A percentile compares a stretch with the other conserved stretches of the same genome.
These are phyloP conservation scores for Oscheius sp. DNA, from an alignment of 1,140 invertebrate genomes.

Conservation along the genomic window DNA sequence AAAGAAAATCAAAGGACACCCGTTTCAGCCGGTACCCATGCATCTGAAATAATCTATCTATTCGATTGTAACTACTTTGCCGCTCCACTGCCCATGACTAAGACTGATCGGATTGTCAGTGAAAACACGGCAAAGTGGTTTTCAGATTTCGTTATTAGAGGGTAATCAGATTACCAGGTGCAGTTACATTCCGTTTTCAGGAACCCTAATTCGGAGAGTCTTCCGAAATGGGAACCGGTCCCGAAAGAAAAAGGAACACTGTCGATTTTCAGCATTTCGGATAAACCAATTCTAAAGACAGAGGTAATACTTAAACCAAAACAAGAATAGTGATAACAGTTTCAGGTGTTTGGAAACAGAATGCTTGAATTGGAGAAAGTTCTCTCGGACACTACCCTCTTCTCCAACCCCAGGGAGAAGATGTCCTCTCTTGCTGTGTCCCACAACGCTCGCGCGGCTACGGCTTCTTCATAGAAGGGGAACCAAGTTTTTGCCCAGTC, in stretches of 20 bases:
- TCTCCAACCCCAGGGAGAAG: no score
- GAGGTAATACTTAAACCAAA: not conserved
- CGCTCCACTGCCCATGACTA: not conserved
- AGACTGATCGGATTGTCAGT: slow-evolving; percentile 1
- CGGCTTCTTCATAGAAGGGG: no score
- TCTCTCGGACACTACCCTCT: not conserved
- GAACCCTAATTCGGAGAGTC: not conserved
- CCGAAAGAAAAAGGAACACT: not conserved
- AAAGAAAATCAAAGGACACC: not conserved
- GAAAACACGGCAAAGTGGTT: not conserved
- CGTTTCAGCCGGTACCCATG: not conserved
- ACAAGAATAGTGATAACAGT: not conserved
- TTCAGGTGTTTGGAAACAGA: slow-evolving; percentile 3
- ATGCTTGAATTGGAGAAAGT: not conserved
- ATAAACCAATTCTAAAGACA: slow-evolving; percentile 1
- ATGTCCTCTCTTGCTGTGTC: no score
- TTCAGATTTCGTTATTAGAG: not conserved
- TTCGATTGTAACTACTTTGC: slow-evolving; percentile 15
- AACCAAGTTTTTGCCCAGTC: no score
- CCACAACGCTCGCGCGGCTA: no score
- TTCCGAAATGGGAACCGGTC: not conserved
- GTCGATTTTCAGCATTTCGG: slow-evolving; percentile 5
- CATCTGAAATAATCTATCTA: slow-evolving; percentile 13
- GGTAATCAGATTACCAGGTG: not conserved
- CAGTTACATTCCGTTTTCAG: not conserved